Conservation (phyloP, 2,113 vertebrate genomes). For the Crotalus viridis region DNA sequence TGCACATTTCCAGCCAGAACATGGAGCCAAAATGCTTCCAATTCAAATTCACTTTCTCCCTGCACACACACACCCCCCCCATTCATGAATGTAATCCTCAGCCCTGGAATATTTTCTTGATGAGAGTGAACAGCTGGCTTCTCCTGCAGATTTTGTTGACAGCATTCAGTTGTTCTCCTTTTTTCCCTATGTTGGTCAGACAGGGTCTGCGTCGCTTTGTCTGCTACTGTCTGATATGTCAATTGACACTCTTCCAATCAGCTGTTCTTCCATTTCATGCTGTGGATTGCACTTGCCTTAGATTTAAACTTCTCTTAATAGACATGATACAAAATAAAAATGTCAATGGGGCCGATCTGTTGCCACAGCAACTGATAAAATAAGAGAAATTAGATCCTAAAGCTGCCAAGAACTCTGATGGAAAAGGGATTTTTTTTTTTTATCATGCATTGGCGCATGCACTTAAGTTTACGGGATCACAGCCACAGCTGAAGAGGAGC, state of each 20-base stretch:
- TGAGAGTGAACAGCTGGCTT: slow-evolving; percentile 68
- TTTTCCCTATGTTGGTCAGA: slow-evolving; percentile 51
- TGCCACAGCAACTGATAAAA: slow-evolving; percentile 72
- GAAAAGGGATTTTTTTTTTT: slow-evolving; percentile 47
- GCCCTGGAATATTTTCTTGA: slow-evolving; percentile 55
- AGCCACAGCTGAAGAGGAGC: slow-evolving; percentile 33
- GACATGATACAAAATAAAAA: slow-evolving; percentile 1
- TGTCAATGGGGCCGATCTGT: slow-evolving; percentile 67
- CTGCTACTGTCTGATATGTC: slow-evolving; percentile 79
- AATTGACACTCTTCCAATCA: slow-evolving; percentile 65
- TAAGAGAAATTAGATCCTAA: slow-evolving; percentile 68
- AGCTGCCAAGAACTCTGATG: slow-evolving; percentile 54
- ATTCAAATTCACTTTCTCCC: slow-evolving; percentile 45
- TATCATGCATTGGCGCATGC: slow-evolving; percentile 42
- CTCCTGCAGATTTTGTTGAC: slow-evolving; percentile 62
- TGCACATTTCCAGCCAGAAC: background rate
- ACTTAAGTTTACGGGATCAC: slow-evolving; percentile 38
- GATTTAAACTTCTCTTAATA: slow-evolving; percentile 55
- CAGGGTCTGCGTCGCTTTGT: slow-evolving; percentile 67
- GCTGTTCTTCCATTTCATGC: slow-evolving; percentile 74
- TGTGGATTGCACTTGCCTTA: slow-evolving; percentile 68
- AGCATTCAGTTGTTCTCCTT: slow-evolving; percentile 50
- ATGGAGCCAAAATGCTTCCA: slow-evolving; percentile 2
- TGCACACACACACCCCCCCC: slow-evolving; percentile 24
- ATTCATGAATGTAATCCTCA: slow-evolving; percentile 58